Conservation (phyloP, 2,113 vertebrate genomes). For the Aldabrachelys gigantea region DNA sequence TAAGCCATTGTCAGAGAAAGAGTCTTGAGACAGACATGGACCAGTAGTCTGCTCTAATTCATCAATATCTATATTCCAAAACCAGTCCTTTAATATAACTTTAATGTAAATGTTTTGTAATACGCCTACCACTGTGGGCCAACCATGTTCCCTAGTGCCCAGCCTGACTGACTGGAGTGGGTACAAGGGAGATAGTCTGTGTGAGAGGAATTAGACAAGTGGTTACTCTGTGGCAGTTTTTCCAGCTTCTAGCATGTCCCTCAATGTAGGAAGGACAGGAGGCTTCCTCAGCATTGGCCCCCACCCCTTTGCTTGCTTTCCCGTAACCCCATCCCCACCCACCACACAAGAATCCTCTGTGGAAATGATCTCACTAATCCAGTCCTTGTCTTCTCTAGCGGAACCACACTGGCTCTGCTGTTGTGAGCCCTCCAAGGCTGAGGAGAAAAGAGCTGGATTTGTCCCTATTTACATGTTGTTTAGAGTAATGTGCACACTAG, state of each 20-base stretch:
- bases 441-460: neutral
- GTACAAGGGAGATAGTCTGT: neutral
- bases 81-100: neutral
- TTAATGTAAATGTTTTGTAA: neutral
- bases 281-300: neutral
- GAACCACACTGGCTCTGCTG: neutral
- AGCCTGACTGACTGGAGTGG: neutral
- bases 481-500: neutral
- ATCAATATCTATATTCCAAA: neutral
- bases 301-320: neutral
- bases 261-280: neutral
- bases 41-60: neutral
- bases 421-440: neutral
- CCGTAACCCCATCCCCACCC: neutral
- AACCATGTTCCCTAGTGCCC: neutral
- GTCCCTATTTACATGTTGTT: neutral
- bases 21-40: neutral
- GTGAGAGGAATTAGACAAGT: neutral
- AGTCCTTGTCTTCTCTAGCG: neutral
- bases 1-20: neutral
- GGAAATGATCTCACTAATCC: neutral
- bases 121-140: neutral
- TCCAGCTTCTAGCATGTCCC: neutral
- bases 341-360: accelerated
- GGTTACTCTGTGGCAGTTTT: accelerated